phyloP scores from a whole-genome alignment of 1,140 invertebrate genomes.

The Armadillidium nasatum region DNA sequence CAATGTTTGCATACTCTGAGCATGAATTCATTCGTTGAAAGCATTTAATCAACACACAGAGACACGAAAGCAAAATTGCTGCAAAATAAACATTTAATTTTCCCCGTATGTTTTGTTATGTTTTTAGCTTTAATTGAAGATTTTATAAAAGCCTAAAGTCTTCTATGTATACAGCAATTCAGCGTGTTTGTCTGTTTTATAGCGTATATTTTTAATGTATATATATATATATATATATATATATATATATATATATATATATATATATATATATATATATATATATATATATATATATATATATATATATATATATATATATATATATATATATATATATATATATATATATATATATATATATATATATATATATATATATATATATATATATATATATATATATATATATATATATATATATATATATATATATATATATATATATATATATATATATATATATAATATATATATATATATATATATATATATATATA shows the following conservation, averaged over 20 bases:
- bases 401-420: too few relatives aligned
- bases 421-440: too few relatives aligned
- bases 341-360: too few relatives aligned
- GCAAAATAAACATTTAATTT: not conserved
- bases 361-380: too few relatives aligned
- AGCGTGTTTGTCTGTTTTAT: not conserved
- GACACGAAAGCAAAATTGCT: not conserved
- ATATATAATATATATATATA: too few relatives aligned
- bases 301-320: too few relatives aligned
- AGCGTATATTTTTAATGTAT: too few relatives aligned
- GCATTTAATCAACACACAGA: not conserved
- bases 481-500: too few relatives aligned
- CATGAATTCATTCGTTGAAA: not conserved
- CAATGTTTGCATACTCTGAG: too few relatives aligned
- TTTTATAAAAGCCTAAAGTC: not conserved
- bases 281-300: conserved; percentile 6
- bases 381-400: too few relatives aligned
- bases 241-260: conserved; percentile 6
- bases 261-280: conserved; percentile 6
- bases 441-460: too few relatives aligned
- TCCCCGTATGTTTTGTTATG: not conserved
- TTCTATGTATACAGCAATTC: not conserved
- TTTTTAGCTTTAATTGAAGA: not conserved
- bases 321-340: too few relatives aligned
- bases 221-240: not conserved